phyloP scores from a whole-genome alignment of 2,888 invertebrate genomes.

The Tolmerus cingulatus region DNA sequence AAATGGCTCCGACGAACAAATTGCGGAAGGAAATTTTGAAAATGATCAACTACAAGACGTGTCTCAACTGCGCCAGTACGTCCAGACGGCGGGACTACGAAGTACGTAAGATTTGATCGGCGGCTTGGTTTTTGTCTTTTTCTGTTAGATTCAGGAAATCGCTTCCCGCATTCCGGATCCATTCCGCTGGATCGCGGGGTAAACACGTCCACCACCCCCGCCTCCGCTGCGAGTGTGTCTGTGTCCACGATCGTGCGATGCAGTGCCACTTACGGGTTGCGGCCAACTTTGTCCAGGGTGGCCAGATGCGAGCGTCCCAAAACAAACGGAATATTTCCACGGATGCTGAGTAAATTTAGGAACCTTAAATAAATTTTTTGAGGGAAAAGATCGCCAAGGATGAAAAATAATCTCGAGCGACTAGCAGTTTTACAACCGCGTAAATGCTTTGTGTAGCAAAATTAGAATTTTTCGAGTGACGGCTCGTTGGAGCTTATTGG shows the following conservation, averaged over 20 bases:
- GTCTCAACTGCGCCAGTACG: slow-evolving; percentile 50
- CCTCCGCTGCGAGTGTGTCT: not conserved
- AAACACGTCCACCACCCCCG: not conserved
- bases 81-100: slow-evolving; percentile 52
- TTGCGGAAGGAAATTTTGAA: slow-evolving; percentile 52
- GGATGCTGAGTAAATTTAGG: no score
- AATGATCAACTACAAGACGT: slow-evolving; percentile 52
- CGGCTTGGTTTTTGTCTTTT: not conserved
- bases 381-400: no score
- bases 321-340: no score
- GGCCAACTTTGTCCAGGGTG: not conserved
- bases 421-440: no score
- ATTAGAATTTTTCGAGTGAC: no score
- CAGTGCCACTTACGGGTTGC: not conserved
- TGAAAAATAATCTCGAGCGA: no score
- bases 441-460: no score
- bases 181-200: not conserved
- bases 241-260: not conserved
- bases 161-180: not conserved
- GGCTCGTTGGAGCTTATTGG: no score
- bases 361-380: no score
- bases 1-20: slow-evolving; percentile 52
- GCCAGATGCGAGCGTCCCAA: not conserved
- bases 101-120: slow-evolving; percentile 48
- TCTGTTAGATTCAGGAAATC: not conserved